Evolutionary conservation across 2,797 vertebrate species (phyloP).

Genomic region (Microctenopoma stevenorrisi): DNA sequence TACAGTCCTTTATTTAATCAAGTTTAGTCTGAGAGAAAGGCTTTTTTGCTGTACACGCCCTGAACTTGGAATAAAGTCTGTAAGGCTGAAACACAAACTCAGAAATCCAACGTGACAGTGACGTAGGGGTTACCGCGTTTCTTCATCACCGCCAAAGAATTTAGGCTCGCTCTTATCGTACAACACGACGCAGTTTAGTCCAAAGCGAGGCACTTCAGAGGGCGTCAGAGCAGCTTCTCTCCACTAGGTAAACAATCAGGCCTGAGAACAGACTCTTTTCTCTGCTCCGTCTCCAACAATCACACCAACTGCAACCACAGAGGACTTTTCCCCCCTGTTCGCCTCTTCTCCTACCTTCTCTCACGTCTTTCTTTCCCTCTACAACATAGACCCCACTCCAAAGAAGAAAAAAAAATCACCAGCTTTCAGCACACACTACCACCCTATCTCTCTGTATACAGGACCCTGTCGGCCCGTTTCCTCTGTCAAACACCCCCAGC

Average conservation of each 20-base stretch:
- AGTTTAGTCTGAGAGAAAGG: too few relatives aligned
- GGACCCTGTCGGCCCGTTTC: conserved; percentile 95
- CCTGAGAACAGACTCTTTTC: conserved; percentile 71
- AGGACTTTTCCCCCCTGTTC: conserved; percentile 35
- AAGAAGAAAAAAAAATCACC: conserved; percentile 55
- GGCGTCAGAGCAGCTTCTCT: conserved; percentile 65
- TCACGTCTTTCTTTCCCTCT: conserved; percentile 77
- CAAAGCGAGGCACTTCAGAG: conserved; percentile 63
- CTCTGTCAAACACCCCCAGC: conserved; percentile 83
- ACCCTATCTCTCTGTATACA: conserved; percentile 90
- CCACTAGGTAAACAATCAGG: conserved; percentile 71
- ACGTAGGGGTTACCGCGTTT: conserved; percentile 23
- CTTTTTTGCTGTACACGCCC: background rate
- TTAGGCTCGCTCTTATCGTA: conserved; percentile 43
- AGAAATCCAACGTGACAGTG: conserved; percentile 30
- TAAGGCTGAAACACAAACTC: conserved; percentile 10
- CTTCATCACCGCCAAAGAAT: conserved; percentile 36
- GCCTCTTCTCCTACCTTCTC: conserved; percentile 59
- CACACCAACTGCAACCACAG: conserved; percentile 67
- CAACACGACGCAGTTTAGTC: conserved; percentile 27
- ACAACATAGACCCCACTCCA: conserved; percentile 69
- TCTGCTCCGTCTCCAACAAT: conserved; percentile 72
- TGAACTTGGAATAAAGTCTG: background rate
- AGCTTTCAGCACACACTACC: conserved; percentile 87
- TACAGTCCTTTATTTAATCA: too few relatives aligned